Base-by-base conservation (phyloP, 2,113 vertebrate genomes). In the Lycocorax pyrrhopterus region DNA sequence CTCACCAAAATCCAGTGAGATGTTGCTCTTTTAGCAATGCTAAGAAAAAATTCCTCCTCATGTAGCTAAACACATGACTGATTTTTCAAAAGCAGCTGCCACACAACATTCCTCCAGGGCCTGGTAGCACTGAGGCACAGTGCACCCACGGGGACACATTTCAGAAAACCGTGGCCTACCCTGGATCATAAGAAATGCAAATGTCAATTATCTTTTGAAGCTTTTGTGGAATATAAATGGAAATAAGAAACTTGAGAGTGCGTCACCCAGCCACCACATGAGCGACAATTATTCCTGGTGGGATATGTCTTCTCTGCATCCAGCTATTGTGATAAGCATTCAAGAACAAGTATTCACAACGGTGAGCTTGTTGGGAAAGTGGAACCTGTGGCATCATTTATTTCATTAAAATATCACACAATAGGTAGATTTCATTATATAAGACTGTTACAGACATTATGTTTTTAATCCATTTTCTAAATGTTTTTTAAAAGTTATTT, bases 401-500 rank as follows among this genome's bases (percentile, higher is more conserved):
- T 69, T 91, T 63, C 12, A 56, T 80, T 67, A 84, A 80, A 88
- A 56, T 67, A 76, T 30, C 26, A 64, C 73, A 13, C 4, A 60
- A 41, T 66, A 60, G 1, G 4, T 85, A 59, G 26, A 46, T 84
- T 59, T 82, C 43, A 37, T 74, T 55, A 17, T 52, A 13, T 37
- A 27, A 84, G 47, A 49, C 9, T 43, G 16, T 79, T 75, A 66
- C 9, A 49, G 39, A 41, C 4, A 25, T 37, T 63, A 51, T 44
- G 19, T 47, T 93, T 89, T 78, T 43, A 84, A 94, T 74, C 63
- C 6, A 47, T 79, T 92, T 97, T 92, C 79, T 89, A 88, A 73
- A 66, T 60, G 35, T 87, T 95, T 94, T 94, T 29, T 12, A 86
- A 63, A 94, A 87, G 56, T 86, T 92, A 32, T 87, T 94, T 89